Evolutionary conservation across 2,113 vertebrate species (phyloP).

Genomic region (Nannospalax galili): DNA sequence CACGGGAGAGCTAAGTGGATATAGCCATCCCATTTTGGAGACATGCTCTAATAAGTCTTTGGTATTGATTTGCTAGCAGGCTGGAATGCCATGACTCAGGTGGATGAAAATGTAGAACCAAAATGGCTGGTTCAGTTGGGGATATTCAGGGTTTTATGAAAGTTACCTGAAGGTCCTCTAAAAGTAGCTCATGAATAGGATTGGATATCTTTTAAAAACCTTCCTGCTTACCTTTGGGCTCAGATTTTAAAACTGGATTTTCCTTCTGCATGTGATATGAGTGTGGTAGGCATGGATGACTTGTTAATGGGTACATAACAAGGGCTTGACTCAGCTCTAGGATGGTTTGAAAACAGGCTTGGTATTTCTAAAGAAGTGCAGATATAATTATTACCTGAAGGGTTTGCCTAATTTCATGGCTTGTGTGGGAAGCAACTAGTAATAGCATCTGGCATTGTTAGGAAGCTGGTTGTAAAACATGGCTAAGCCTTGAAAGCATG

Average conservation of each 20-base stretch:
- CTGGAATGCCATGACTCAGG: background rate
- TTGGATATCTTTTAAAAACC: background rate
- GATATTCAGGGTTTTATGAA: background rate
- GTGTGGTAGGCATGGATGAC: background rate
- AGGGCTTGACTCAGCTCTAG: conserved; percentile 33
- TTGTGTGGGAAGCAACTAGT: background rate
- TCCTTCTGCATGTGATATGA: background rate
- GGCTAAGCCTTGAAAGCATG: conserved; percentile 10
- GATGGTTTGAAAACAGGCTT: background rate
- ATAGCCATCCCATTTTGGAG: fast-evolving
- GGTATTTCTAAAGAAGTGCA: background rate
- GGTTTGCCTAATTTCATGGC: background rate
- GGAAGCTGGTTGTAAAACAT: conserved; percentile 58
- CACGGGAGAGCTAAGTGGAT: background rate
- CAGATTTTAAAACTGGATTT: background rate
- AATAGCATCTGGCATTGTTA: conserved; percentile 34
- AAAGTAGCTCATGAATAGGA: background rate
- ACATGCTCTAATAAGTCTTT: background rate
- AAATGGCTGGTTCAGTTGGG: background rate
- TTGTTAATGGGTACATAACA: background rate
- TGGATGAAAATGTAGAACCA: background rate
- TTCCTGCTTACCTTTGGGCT: background rate
- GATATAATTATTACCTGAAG: background rate
- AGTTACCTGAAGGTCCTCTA: background rate
- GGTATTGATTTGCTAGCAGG: background rate